Base-by-base conservation (phyloP, 2,797 vertebrate genomes). In the Brachymystax lenok region DNA sequence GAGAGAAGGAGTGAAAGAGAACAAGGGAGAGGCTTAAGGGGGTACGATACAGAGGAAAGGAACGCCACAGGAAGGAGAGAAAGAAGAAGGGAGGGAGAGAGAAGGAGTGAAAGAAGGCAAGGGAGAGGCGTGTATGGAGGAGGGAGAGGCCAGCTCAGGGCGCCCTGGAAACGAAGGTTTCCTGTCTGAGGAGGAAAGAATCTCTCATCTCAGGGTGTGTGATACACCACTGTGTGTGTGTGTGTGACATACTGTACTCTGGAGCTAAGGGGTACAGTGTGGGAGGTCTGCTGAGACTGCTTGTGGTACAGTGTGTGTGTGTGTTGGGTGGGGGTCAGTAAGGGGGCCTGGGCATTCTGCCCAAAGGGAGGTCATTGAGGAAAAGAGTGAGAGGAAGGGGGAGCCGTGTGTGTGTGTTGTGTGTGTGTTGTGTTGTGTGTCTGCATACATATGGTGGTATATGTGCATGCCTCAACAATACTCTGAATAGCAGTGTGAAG, bases 131-230 rank as follows among this genome's bases (percentile, higher is more conserved):
- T 66, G 87, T n/a, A 40, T 3, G 46, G 46, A 74, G 67, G 82
- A 86, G 84, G 81, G 84, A 84, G 89, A 89, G 90, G 89, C 91
- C 89, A 82, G 83, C 84, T 84, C 80, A 81, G 87, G 88, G 87
- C 77, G 78, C 79, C 19, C 8, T 88, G 87, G 89, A 88, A 84
- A 88, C 79, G 78, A 85, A 92, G 76, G 82, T 84, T 92, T 92
- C 89, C 88, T 92, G 89, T 88, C 81, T 86, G 80, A 82, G 82
- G 77, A 79, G 84, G 84, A 84, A 73, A 80, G 71, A 78, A 77
- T 75, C 71, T 76, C 59, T 74, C 21, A n/a, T 78, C 50, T 67
- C 35, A 69, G 78, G 33, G 66, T 69, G 71, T 64, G 68, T 73
- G 61, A 51, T 46, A 30, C 56, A 35, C 54, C 2, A 27, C 33